A percentile compares a stretch with the other conserved stretches of the same genome.
Conservation (phyloP, 2,888 invertebrate species). For the Lycia hirtaria region DNA sequence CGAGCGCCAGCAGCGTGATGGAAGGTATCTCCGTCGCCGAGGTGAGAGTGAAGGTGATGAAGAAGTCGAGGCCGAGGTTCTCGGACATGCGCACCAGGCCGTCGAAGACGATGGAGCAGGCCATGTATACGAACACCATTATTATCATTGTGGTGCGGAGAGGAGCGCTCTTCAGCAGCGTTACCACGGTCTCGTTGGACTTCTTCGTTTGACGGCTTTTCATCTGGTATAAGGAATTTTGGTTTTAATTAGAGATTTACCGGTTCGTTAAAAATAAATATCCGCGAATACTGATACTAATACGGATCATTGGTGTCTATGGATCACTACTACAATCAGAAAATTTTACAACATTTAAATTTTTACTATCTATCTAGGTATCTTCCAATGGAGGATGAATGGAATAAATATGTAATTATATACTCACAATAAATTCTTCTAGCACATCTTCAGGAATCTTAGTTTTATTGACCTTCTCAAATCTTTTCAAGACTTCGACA, state of each 20-base stretch:
- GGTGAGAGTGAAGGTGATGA: conserved; percentile 74
- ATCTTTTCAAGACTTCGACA: conserved; percentile 67
- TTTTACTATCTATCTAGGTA: too few species aligned
- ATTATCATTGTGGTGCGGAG: conserved; percentile 62
- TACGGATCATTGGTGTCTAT: too few species aligned
- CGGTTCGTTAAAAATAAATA: too few species aligned
- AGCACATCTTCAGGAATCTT: conserved; percentile 77
- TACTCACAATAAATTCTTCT: conserved; percentile 78
- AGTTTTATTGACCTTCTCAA: conserved; percentile 74
- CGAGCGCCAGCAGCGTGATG: conserved; percentile 66
- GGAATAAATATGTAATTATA: not conserved
- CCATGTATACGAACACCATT: conserved; percentile 72
- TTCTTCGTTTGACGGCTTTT: conserved; percentile 62
- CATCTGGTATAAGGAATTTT: conserved; percentile 52
- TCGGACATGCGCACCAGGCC: conserved; percentile 79
- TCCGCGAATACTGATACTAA: too few species aligned
- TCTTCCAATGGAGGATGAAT: too few species aligned
- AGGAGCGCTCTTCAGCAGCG: conserved; percentile 60
- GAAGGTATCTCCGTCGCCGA: conserved; percentile 80
- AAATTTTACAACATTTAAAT: too few species aligned
- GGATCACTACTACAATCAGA: too few species aligned
- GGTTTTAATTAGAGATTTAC: too few species aligned
- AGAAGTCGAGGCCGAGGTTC: conserved; percentile 75
- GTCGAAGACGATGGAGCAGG: conserved; percentile 74
- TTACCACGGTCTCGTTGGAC: conserved; percentile 62